Evolutionary conservation across 2,888 invertebrate species (phyloP).

Genomic region (Muschampia staudingeri): DNA sequence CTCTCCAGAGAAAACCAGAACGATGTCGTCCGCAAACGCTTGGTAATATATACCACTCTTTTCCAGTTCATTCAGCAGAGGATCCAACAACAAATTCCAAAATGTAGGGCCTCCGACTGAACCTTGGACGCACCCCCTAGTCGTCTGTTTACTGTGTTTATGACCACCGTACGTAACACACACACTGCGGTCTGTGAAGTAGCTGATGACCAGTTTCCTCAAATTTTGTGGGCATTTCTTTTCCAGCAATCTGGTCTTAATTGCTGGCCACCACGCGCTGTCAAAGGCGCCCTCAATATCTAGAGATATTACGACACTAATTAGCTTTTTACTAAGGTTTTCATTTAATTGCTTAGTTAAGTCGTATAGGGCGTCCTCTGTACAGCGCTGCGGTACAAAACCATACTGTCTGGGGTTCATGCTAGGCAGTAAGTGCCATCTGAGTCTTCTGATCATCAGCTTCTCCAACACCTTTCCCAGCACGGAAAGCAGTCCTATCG

Average conservation of each 20-base stretch:
- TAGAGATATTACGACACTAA: not conserved
- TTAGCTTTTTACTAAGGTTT: not conserved
- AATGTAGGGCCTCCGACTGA: conserved; percentile 16
- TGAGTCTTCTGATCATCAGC: conserved; percentile 27
- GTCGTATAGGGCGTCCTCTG: conserved; percentile 32
- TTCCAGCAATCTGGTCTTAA: not conserved
- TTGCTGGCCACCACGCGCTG: conserved; percentile 35
- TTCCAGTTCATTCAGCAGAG: not conserved
- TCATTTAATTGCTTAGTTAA: not conserved
- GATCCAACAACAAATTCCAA: conserved; percentile 1
- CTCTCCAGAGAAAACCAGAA: conserved; percentile 5
- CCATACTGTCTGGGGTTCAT: conserved; percentile 7
- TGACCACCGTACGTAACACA: not conserved
- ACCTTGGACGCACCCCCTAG: conserved; percentile 17
- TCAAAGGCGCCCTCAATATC: conserved; percentile 38
- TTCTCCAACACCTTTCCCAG: conserved; percentile 44
- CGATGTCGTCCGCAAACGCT: not conserved
- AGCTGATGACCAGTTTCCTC: not conserved
- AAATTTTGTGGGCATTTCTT: not conserved
- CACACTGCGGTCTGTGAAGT: not conserved
- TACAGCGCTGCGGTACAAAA: conserved; percentile 19
- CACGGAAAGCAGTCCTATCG: conserved; percentile 24
- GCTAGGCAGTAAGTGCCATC: conserved; percentile 19
- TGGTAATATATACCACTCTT: not conserved
- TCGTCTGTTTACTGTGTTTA: not conserved